phyloP scores from a whole-genome alignment of 2,797 vertebrate genomes.

The Cuculus canorus region DNA sequence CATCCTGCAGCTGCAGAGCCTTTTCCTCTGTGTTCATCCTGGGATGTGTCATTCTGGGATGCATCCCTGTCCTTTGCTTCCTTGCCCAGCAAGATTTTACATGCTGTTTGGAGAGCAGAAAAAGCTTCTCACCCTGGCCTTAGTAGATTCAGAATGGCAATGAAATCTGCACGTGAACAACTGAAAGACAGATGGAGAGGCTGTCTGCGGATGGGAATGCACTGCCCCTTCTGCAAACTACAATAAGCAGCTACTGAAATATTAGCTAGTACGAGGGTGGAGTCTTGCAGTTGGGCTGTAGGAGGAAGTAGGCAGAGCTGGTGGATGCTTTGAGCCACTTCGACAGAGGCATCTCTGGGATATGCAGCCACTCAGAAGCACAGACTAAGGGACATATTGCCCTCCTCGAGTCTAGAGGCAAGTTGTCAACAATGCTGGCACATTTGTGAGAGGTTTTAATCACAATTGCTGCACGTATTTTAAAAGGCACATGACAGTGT shows the following conservation, averaged over 20 bases:
- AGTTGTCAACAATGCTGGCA: not conserved
- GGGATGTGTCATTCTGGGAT: not conserved
- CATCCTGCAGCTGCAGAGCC: not conserved
- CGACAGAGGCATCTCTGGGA: not conserved
- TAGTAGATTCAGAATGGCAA: not conserved
- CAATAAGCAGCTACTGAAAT: not conserved
- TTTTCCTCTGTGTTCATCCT: not conserved
- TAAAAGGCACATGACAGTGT: fast-evolving
- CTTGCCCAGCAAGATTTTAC: not conserved
- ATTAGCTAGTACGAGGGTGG: not conserved
- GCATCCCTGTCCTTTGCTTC: not conserved
- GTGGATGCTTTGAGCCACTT: not conserved
- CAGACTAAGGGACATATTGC: not conserved
- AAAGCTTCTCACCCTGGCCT: not conserved
- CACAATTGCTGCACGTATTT: not conserved
- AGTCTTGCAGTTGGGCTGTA: not conserved
- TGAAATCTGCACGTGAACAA: not conserved
- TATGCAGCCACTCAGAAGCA: not conserved
- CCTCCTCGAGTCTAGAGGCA: not conserved
- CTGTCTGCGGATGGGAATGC: not conserved
- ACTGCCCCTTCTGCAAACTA: not conserved
- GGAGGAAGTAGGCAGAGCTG: not conserved
- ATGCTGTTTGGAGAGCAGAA: not conserved
- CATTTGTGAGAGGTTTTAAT: not conserved
- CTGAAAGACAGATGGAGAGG: not conserved